Evolutionary conservation across 2,797 vertebrate species (phyloP).

Genomic region (Helicolenus hilgendorfi): DNA sequence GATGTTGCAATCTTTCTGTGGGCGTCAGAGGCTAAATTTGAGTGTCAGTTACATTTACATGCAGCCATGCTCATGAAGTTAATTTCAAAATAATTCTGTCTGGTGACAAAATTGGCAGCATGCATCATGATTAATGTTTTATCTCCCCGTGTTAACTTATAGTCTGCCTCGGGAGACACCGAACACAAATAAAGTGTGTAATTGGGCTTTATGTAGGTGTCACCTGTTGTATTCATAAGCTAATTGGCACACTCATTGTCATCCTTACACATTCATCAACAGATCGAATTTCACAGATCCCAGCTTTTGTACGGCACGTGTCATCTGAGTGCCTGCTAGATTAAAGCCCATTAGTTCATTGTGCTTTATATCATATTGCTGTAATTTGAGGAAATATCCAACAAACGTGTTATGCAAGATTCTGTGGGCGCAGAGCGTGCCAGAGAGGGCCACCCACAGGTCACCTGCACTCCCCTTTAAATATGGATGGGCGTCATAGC

Average conservation of each 20-base stretch:
- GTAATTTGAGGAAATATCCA: constrained; percentile 89
- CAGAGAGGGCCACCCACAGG: constrained; percentile 75
- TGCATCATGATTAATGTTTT: constrained; percentile 66
- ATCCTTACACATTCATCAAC: constrained; percentile 76
- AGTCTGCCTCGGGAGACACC: constrained; percentile 48
- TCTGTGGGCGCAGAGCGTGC: constrained; percentile 49
- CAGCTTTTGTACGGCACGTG: constrained; percentile 76
- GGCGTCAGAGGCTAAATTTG: neutral
- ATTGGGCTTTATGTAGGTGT: constrained; percentile 85
- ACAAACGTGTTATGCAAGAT: constrained; percentile 67
- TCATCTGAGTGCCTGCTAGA: constrained; percentile 65
- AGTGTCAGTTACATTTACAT: neutral
- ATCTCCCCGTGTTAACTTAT: constrained; percentile 55
- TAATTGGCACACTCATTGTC: constrained; percentile 85
- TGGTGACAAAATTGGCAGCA: constrained; percentile 15
- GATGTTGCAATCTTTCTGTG: no score
- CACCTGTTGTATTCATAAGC: constrained; percentile 86
- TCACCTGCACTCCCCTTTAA: constrained; percentile 87
- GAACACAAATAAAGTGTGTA: constrained; percentile 80
- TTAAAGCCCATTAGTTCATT: constrained; percentile 58
- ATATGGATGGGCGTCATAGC: constrained; percentile 89
- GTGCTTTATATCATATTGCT: constrained; percentile 84
- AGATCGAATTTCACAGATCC: constrained; percentile 78
- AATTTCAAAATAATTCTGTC: constrained; percentile 8
- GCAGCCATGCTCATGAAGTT: neutral